Conservation (phyloP, 64 coral and sea anemone genomes). For the Montipora efflorescens region DNA sequence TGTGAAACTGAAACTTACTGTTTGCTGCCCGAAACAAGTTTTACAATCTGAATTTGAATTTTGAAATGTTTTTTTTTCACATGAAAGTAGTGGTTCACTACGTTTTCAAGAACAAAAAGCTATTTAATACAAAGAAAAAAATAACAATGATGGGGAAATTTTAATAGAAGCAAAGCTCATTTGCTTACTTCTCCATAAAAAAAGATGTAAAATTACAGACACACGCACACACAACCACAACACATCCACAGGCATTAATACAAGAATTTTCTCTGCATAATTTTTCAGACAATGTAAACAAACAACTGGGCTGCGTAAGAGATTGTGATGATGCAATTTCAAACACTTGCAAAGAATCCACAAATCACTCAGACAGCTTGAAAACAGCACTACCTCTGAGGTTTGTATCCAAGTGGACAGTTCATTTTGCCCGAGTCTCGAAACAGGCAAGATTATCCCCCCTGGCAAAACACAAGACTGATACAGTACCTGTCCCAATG, state of each 20-base stretch:
- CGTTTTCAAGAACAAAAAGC: too few species aligned
- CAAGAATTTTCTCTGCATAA: neutral
- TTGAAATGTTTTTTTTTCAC: too few species aligned
- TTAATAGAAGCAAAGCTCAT: neutral
- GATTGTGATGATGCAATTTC: neutral
- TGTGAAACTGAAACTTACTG: too few species aligned
- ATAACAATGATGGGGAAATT: neutral
- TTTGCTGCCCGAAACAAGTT: too few species aligned
- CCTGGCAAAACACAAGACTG: constrained; percentile 89
- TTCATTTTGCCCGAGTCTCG: constrained; percentile 21
- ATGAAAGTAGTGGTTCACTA: too few species aligned
- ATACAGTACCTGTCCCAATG: constrained; percentile 99
- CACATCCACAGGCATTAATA: neutral
- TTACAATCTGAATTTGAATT: too few species aligned
- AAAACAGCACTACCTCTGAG: constrained; percentile 22
- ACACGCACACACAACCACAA: neutral
- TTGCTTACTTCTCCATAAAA: too few species aligned
- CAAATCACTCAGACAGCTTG: neutral
- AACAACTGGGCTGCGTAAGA: too few species aligned
- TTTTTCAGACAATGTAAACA: neutral
- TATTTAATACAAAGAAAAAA: too few species aligned
- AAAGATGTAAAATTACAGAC: neutral
- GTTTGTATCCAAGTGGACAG: constrained; percentile 7
- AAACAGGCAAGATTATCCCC: constrained; percentile 71
- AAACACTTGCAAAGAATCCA: constrained; percentile 20